Conservation (phyloP, 2,888 invertebrate species). For the Megalurothrips usitatus region DNA sequence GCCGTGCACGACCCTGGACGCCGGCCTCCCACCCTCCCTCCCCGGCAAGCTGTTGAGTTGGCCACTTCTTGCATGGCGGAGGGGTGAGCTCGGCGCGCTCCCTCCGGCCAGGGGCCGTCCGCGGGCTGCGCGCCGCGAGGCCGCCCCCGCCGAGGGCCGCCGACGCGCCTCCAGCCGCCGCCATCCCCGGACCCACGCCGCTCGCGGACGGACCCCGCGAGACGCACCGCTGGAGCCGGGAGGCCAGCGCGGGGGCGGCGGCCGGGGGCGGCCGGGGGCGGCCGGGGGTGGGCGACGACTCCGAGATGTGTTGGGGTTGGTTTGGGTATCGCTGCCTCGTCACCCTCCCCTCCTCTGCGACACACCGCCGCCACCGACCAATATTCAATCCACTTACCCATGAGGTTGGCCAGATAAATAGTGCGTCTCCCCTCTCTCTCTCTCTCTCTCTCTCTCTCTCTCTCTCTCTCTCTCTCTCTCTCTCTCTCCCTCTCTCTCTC, state of each 20-base stretch:
- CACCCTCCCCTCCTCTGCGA: neutral
- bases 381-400: slow-evolving; percentile 16
- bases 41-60: slow-evolving; percentile 18
- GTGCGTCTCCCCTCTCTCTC: neutral
- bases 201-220: neutral
- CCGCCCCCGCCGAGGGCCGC: neutral
- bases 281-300: neutral
- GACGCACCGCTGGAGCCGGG: neutral
- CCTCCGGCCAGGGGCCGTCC: neutral
- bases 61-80: slow-evolving; percentile 12
- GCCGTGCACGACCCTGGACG: no score
- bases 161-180: no score
- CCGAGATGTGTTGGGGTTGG: neutral
- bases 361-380: neutral
- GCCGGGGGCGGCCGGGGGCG: neutral
- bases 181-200: neutral
- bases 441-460: neutral
- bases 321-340: neutral
- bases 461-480: neutral
- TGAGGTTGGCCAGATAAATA: slow-evolving; percentile 19
- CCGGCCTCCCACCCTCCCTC: neutral
- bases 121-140: no score
- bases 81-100: neutral
- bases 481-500: neutral
- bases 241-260: neutral